Percentiles rank a stretch among this genome's conserved stretches.
phyloP scores from a whole-genome alignment of 2,888 invertebrate genomes.

The Eupithecia subumbrata region DNA sequence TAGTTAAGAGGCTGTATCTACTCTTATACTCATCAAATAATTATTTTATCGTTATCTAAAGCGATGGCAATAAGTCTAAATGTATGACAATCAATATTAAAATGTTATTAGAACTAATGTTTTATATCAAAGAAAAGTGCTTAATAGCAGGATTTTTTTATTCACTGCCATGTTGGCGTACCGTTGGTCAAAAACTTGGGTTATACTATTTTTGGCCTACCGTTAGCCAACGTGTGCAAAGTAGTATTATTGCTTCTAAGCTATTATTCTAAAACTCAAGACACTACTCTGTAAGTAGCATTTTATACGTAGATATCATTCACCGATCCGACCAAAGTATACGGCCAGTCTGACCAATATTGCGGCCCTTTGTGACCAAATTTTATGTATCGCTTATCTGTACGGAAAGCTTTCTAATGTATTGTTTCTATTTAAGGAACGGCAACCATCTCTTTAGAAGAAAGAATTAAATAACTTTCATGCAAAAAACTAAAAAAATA shows the following conservation, averaged over 20 bases:
- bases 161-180: background rate
- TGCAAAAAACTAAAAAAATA: background rate
- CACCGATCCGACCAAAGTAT: slow-evolving; percentile 30
- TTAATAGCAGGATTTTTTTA: background rate
- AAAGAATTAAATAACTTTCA: background rate
- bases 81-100: background rate
- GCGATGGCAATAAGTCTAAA: background rate
- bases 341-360: slow-evolving; percentile 26
- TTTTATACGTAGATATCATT: slow-evolving; percentile 20
- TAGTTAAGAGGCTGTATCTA: background rate
- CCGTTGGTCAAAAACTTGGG: background rate
- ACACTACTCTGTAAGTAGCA: slow-evolving; percentile 12
- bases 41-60: background rate
- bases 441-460: background rate
- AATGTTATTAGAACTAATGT: background rate
- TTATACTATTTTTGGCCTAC: background rate
- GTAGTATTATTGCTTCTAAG: slow-evolving; percentile 2
- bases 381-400: slow-evolving; percentile 19
- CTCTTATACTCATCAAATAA: background rate
- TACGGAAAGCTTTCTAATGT: background rate
- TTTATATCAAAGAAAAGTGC: background rate
- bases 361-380: slow-evolving; percentile 25
- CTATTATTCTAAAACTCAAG: background rate
- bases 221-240: background rate
- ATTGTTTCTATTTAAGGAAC: background rate